Evolutionary conservation across 2,888 invertebrate genomes (phyloP).

Genomic region (Mythimna vitellina): DNA sequence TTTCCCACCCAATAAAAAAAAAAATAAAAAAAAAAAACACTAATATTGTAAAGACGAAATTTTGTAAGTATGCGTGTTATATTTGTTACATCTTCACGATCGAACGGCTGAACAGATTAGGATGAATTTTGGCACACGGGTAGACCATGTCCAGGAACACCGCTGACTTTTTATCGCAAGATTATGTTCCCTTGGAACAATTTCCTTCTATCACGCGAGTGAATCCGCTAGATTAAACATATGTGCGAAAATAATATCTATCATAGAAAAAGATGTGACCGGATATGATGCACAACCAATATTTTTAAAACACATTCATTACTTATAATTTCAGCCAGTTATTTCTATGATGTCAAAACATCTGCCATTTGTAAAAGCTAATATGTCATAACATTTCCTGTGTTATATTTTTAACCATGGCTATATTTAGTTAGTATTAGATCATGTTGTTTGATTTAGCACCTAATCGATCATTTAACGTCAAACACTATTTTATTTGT

Average conservation of each 20-base stretch:
- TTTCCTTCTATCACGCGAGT: neutral
- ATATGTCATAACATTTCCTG: slow-evolving; percentile 40
- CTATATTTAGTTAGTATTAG: slow-evolving; percentile 18
- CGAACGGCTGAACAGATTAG: too few species aligned
- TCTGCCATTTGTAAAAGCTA: slow-evolving; percentile 4
- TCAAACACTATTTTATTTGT: neutral
- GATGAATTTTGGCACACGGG: too few species aligned
- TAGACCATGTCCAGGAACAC: too few species aligned
- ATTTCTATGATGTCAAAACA: slow-evolving; percentile 33
- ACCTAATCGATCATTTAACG: slow-evolving; percentile 13
- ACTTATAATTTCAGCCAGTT: slow-evolving; percentile 13
- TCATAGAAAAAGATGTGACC: neutral
- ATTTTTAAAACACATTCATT: slow-evolving; percentile 26
- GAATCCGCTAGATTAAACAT: neutral
- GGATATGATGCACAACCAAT: slow-evolving; percentile 38
- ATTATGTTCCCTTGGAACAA: too few species aligned
- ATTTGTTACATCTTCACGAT: too few species aligned
- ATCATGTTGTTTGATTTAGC: slow-evolving; percentile 18
- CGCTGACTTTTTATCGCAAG: too few species aligned
- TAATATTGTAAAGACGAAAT: too few species aligned
- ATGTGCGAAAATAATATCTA: neutral
- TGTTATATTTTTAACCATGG: slow-evolving; percentile 1
- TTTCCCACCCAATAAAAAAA: too few species aligned
- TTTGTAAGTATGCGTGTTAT: too few species aligned
- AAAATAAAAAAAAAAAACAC: too few species aligned